Base-by-base conservation (phyloP, 2,113 vertebrate species). In the Platysternon megacephalum region DNA sequence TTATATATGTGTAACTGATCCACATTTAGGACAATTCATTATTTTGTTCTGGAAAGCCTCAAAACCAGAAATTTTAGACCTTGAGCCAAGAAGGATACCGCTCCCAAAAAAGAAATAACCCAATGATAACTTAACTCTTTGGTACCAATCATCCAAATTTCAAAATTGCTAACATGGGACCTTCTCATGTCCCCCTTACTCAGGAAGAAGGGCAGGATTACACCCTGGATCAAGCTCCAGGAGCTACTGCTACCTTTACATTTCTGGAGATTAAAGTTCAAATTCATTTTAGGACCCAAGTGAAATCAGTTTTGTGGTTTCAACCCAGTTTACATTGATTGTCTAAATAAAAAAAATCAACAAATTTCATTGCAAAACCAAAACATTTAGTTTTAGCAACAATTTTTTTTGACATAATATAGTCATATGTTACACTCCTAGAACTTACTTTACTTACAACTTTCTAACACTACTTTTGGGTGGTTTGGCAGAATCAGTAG, bases 31-130 rank as follows among this genome's bases (percentile, higher is more conserved):
- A n/a, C 65, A 90, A 79, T 91, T 89, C 72, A 95, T 79, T 93
- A 95, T 90, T 97, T 89, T 94, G 16, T 95, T 90, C 74, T 95
- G 96, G 93, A 93, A 97, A 95, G 93, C 93, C 90, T 93, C 96
- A 97, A 97, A 97, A 94, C 92, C 95, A 97, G 96, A 97, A 97
- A 97, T 96, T 91, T 88, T 90, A 80, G 76, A 61, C 72, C 49
- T 19, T 90, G 93, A 96, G 80, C 91, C 85, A 92, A 92, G 85
- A 95, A 93, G 80, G 84, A 95, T 89, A 92, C 14, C 52, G 93
- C 95, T 94, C 90, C 93, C 85, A 94, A 94, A 97, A 96, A 94
- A 85, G 91, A 94, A 95, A 92, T 92, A 86, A 94, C 16, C n/a
- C 93, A 93, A 94, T 88, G 93, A 92, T 91, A 92, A 94, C 94